Evolutionary conservation across 2,797 vertebrate species (phyloP).

Genomic region (Eulemur coronatus): DNA sequence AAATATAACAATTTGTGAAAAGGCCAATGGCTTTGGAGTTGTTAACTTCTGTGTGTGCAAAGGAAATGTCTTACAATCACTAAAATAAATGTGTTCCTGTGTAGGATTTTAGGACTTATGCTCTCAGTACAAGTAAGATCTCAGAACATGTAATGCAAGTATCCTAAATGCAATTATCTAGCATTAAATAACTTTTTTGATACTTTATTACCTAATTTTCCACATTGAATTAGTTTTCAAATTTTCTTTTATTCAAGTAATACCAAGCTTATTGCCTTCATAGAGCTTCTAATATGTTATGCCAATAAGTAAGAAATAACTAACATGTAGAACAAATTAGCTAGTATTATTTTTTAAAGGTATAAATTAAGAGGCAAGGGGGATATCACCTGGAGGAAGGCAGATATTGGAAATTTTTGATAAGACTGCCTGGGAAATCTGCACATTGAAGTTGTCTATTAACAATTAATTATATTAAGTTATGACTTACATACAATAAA

Average conservation of each 20-base stretch:
- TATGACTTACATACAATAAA: neutral
- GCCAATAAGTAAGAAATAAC: neutral
- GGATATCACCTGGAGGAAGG: neutral
- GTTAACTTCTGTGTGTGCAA: slow-evolving; percentile 13
- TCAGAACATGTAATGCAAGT: neutral
- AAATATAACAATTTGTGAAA: slow-evolving; percentile 17
- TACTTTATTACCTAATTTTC: neutral
- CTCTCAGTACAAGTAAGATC: neutral
- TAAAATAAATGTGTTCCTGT: neutral
- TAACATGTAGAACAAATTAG: neutral
- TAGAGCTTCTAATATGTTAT: neutral
- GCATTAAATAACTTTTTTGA: neutral
- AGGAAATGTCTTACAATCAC: slow-evolving; percentile 36
- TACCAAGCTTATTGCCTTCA: neutral
- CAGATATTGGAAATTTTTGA: neutral
- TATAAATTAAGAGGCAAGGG: neutral
- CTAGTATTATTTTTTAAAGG: neutral
- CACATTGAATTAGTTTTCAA: neutral
- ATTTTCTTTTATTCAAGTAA: neutral
- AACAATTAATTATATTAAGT: neutral
- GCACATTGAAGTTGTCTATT: neutral
- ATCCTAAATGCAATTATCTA: slow-evolving; percentile 20
- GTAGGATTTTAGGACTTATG: neutral
- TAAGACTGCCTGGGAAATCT: neutral
- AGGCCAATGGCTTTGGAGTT: slow-evolving; percentile 27